Percentiles rank a stretch among this genome's conserved stretches.
Evolutionary conservation across 2,797 vertebrate species (phyloP).

Genomic region (Fratercula arctica): DNA sequence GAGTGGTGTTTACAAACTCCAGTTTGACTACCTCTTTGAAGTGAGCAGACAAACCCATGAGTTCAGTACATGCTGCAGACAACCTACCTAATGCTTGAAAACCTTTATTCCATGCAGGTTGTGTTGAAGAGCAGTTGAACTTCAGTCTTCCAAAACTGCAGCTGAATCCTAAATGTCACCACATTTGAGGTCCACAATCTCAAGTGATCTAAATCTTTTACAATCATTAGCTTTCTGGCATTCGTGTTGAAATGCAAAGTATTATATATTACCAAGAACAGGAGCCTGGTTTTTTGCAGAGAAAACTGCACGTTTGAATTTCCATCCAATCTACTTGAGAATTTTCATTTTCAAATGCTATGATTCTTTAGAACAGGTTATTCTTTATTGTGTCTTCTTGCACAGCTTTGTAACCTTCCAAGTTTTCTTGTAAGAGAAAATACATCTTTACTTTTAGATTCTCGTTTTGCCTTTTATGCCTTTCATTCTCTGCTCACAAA

Average conservation of each 20-base stretch:
- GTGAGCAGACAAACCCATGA: background rate
- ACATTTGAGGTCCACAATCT: background rate
- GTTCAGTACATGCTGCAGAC: background rate
- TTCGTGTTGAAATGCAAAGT: background rate
- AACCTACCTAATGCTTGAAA: background rate
- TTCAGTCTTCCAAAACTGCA: background rate
- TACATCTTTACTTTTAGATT: background rate
- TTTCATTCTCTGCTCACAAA: slow-evolving; percentile 13
- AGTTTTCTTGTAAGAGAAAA: background rate
- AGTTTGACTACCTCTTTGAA: background rate
- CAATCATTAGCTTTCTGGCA: background rate
- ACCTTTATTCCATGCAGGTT: background rate
- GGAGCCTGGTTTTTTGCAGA: background rate
- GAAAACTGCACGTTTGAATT: background rate
- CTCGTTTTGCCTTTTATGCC: slow-evolving; percentile 6
- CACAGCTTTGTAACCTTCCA: background rate
- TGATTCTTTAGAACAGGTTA: background rate
- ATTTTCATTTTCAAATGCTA: background rate
- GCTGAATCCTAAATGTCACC: background rate
- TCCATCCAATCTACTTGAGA: background rate
- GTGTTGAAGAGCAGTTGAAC: background rate
- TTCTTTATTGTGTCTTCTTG: background rate
- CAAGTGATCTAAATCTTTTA: background rate
- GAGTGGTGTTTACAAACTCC: background rate
- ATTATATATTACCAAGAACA: background rate